Evolutionary conservation across 64 coral and sea anemone species (phyloP).

Genomic region (Pocillopora damicornis): DNA sequence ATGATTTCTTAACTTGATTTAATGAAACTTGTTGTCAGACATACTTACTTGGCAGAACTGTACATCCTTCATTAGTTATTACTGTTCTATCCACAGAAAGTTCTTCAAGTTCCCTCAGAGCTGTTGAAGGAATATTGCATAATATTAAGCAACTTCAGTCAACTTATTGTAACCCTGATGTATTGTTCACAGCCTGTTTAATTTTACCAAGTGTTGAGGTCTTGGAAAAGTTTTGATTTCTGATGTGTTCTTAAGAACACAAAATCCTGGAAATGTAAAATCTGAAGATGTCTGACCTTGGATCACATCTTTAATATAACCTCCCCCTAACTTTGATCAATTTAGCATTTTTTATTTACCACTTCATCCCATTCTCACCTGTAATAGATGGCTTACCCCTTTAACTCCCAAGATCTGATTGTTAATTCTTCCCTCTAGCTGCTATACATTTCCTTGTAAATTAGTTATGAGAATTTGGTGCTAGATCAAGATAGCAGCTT

Average conservation of each 20-base stretch:
- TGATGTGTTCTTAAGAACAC: too few relatives aligned
- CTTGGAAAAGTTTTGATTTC: background rate
- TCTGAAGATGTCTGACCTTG: background rate
- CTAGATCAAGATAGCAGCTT: too few relatives aligned
- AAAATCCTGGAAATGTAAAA: background rate
- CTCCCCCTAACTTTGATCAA: too few relatives aligned
- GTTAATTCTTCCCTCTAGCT: too few relatives aligned
- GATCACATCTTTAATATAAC: too few relatives aligned
- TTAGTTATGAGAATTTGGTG: too few relatives aligned
- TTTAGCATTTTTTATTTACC: too few relatives aligned
- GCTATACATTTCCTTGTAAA: too few relatives aligned
- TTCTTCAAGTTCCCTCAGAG: conserved; percentile 63
- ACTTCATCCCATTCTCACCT: too few relatives aligned
- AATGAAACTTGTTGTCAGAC: background rate
- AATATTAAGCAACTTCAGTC: background rate
- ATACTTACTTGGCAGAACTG: conserved; percentile 52
- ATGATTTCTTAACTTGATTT: background rate
- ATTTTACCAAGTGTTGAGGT: background rate
- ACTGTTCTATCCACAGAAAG: conserved; percentile 75
- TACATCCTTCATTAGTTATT: conserved; percentile 70
- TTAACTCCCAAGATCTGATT: too few relatives aligned
- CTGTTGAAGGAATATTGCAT: conserved; percentile 19
- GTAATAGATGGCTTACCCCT: too few relatives aligned
- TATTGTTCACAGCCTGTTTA: background rate
- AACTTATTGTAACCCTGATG: background rate